Conservation (phyloP, 2,113 vertebrate genomes). For the Stigmatopora argus region DNA sequence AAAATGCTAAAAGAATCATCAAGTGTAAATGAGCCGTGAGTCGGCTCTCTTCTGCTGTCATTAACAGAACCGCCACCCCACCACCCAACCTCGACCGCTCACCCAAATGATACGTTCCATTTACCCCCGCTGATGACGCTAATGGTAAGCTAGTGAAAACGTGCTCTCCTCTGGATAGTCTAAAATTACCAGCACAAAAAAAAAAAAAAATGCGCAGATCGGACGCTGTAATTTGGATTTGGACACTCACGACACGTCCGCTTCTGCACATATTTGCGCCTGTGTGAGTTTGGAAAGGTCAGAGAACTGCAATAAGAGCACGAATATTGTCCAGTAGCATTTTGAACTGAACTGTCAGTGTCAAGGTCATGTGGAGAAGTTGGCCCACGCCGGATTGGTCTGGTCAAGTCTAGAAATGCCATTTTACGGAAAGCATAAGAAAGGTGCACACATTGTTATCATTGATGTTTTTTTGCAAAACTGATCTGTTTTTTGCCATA, state of each 20-base stretch:
- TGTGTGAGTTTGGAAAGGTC: constrained; percentile 29
- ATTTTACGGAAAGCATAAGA: not conserved
- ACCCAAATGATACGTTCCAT: constrained; percentile 32
- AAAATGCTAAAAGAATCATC: not conserved
- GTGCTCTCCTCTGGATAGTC: constrained; percentile 16
- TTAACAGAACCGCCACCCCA: not conserved
- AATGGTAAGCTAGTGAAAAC: constrained; percentile 34
- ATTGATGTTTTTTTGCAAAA: no score
- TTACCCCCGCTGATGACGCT: constrained; percentile 15
- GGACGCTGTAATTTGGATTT: constrained; percentile 5
- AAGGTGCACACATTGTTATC: not conserved
- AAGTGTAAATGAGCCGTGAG: constrained; percentile 24
- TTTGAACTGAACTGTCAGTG: constrained; percentile 19
- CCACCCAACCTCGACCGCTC: constrained; percentile 15
- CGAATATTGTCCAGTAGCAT: constrained; percentile 8
- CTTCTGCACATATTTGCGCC: not conserved
- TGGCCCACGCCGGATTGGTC: constrained; percentile 6
- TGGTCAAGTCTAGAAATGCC: not conserved
- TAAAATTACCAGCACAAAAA: constrained; percentile 15
- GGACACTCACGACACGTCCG: constrained; percentile 4
- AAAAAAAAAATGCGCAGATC: constrained; percentile 7
- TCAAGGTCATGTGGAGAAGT: constrained; percentile 28
- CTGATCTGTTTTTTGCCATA: no score
- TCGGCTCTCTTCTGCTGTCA: not conserved
- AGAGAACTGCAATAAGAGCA: constrained; percentile 27